Evolutionary conservation across 2,113 vertebrate species (phyloP).

Genomic region (Mesocricetus auratus): DNA sequence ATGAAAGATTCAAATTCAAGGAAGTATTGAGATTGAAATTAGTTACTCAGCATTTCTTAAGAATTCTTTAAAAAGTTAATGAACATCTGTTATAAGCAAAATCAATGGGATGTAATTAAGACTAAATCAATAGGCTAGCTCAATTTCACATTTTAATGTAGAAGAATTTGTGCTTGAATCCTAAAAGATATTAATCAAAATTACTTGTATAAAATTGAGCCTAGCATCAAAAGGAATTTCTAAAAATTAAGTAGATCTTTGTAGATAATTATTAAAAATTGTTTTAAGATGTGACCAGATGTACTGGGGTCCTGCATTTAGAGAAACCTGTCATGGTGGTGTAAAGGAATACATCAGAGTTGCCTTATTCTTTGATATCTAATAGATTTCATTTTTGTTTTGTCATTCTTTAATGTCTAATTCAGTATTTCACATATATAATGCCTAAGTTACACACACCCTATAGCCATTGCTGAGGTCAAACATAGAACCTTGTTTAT

Average conservation of each 20-base stretch:
- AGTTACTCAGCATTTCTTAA: constrained; percentile 51
- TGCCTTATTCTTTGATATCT: neutral
- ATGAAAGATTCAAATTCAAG: constrained; percentile 32
- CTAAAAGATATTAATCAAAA: constrained; percentile 46
- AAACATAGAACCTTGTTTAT: neutral
- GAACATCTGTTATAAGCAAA: constrained; percentile 47
- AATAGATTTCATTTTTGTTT: neutral
- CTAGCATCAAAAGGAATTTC: constrained; percentile 38
- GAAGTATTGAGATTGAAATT: constrained; percentile 40
- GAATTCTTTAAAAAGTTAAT: constrained; percentile 50
- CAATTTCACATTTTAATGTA: neutral
- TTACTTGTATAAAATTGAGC: constrained; percentile 43
- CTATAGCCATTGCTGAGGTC: neutral
- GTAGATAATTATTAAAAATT: neutral
- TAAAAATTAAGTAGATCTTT: constrained; percentile 32
- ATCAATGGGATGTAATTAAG: constrained; percentile 36
- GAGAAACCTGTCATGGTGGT: neutral
- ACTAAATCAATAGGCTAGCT: constrained; percentile 46
- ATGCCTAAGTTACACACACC: neutral
- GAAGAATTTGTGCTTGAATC: constrained; percentile 32
- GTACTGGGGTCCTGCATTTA: constrained; percentile 12
- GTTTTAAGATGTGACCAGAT: constrained; percentile 33
- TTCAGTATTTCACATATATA: constrained; percentile 5
- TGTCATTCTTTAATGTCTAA: neutral
- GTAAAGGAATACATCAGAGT: neutral